These are phyloP conservation scores for Gymnobelideus leadbeateri DNA, from an alignment of 2,113 vertebrate species.

Conservation along the genomic window DNA sequence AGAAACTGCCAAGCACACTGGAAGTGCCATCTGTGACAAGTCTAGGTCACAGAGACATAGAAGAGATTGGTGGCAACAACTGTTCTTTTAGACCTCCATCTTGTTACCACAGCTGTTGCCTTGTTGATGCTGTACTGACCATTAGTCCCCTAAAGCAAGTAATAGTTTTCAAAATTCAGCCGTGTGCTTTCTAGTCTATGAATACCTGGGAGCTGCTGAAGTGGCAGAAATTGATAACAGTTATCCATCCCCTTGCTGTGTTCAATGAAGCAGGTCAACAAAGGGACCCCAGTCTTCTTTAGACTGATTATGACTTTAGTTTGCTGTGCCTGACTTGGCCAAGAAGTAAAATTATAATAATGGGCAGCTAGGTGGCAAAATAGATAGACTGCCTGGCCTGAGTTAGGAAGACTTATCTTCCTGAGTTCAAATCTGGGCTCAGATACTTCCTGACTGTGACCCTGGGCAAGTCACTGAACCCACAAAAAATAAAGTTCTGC, in stretches of 20 bases:
- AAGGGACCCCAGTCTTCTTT: not conserved
- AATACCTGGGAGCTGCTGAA: not conserved
- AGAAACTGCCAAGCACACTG: constrained; percentile 19
- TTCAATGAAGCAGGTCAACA: not conserved
- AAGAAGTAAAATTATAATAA: not conserved
- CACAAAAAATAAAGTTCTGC: not conserved
- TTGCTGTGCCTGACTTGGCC: not conserved
- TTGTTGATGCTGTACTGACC: too few relatives aligned
- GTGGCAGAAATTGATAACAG: not conserved
- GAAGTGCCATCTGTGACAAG: not conserved
- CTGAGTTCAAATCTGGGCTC: not conserved
- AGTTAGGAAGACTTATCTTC: not conserved
- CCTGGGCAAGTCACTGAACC: not conserved
- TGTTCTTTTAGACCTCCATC: not conserved
- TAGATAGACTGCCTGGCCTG: not conserved
- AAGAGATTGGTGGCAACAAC: not conserved
- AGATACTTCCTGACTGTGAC: too few relatives aligned
- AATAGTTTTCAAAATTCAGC: not conserved
- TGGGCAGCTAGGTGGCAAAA: not conserved
- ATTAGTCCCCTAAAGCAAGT: not conserved
- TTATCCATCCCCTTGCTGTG: not conserved
- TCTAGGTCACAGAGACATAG: not conserved
- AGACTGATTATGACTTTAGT: constrained; percentile 16
- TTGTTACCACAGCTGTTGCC: not conserved
- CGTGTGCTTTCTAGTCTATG: not conserved